These are phyloP conservation scores for Enteromius treurensis DNA, from an alignment of 2,797 vertebrate species.

Conservation along the genomic window DNA sequence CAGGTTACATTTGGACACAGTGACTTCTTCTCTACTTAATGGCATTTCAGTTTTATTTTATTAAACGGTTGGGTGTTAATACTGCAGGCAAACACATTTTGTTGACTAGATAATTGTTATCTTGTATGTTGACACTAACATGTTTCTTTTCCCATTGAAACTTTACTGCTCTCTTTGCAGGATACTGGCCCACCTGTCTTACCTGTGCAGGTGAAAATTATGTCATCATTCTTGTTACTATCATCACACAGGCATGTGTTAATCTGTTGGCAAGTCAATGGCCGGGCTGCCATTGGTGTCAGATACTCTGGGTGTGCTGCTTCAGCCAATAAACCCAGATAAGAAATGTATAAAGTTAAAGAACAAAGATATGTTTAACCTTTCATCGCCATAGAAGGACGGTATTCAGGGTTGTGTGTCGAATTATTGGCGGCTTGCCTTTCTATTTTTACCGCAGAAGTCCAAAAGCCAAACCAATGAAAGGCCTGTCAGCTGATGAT, in stretches of 20 bases:
- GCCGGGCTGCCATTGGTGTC: not conserved
- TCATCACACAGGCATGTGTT: not conserved
- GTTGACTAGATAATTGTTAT: slow-evolving; percentile 7
- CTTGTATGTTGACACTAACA: not conserved
- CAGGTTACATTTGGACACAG: slow-evolving; percentile 1
- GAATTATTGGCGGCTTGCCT: not conserved
- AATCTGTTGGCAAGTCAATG: slow-evolving; percentile 7
- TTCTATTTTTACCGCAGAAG: slow-evolving; percentile 31
- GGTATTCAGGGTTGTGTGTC: slow-evolving; percentile 53
- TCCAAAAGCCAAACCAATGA: slow-evolving; percentile 40
- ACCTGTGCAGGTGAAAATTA: not conserved
- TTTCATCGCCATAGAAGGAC: slow-evolving; percentile 48
- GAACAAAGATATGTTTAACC: slow-evolving; percentile 47
- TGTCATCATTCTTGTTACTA: not conserved
- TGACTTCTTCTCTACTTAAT: not conserved
- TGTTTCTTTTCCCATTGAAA: not conserved
- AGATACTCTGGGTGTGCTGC: slow-evolving; percentile 49
- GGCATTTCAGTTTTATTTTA: not conserved
- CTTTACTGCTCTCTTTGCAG: not conserved
- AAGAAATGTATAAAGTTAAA: slow-evolving; percentile 50
- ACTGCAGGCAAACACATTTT: not conserved
- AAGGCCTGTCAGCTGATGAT: slow-evolving; percentile 16
- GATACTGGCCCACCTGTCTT: not conserved
- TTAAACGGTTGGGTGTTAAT: not conserved
- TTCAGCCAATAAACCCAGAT: slow-evolving; percentile 53